phyloP scores from a whole-genome alignment of 2,888 invertebrate genomes.

The Cryptophagus acutangulus region DNA sequence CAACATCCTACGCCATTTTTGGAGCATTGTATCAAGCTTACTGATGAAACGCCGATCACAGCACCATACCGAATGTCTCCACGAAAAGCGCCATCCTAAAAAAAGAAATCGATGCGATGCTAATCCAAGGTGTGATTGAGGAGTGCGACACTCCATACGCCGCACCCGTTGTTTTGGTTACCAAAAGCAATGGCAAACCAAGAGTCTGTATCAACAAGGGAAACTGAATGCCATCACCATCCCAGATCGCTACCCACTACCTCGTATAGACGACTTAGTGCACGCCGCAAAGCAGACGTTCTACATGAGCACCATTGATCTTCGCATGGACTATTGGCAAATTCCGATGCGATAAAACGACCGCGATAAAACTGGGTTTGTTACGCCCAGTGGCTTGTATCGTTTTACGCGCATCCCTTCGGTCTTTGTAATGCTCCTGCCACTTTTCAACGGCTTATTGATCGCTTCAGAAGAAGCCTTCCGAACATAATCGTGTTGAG shows the following conservation, averaged over 20 bases:
- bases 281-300: not conserved
- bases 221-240: not conserved
- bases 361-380: conserved; percentile 13
- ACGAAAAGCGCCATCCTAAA: not conserved
- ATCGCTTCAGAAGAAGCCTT: not conserved
- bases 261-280: not conserved
- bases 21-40: not conserved
- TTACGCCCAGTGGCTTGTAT: conserved; percentile 8
- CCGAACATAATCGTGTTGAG: not conserved
- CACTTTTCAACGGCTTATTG: conserved; percentile 7
- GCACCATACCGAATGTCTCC: conserved; percentile 1
- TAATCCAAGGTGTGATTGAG: not conserved
- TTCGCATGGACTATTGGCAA: conserved; percentile 13
- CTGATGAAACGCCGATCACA: not conserved
- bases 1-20: not conserved
- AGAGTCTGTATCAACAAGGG: not conserved
- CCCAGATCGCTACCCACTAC: not conserved
- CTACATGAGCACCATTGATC: conserved; percentile 9
- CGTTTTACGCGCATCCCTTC: conserved; percentile 11
- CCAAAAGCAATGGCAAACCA: not conserved
- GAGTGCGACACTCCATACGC: not conserved
- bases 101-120: not conserved
- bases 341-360: conserved; percentile 6
- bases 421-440: conserved; percentile 7
- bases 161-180: not conserved